phyloP scores from a whole-genome alignment of 2,888 invertebrate genomes.

The Axea sp. region DNA sequence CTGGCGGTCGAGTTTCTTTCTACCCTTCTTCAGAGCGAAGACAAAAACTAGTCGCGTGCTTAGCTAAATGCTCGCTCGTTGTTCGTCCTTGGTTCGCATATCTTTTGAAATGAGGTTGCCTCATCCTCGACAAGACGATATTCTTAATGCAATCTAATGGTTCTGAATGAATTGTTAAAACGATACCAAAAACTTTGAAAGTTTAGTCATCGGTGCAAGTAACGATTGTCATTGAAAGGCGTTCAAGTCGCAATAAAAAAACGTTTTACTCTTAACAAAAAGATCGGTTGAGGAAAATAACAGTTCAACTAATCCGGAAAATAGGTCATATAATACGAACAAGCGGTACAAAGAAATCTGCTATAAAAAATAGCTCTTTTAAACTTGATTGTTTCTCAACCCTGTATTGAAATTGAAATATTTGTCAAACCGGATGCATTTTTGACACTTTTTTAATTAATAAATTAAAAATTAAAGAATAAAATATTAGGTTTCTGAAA shows the following conservation, averaged over 20 bases:
- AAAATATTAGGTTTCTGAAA: too few relatives aligned
- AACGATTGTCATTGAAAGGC: neutral
- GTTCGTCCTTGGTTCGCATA: conserved; percentile 67
- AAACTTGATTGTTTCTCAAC: too few relatives aligned
- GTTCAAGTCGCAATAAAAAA: neutral
- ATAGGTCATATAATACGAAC: conserved; percentile 1
- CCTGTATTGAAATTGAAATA: neutral
- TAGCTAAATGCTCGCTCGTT: conserved; percentile 73
- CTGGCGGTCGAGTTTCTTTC: conserved; percentile 67
- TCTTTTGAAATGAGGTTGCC: conserved; percentile 51
- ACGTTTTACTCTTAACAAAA: conserved; percentile 4
- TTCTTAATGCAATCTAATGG: conserved; percentile 17
- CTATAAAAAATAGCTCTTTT: too few relatives aligned
- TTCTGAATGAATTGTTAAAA: conserved; percentile 10
- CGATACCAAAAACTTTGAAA: too few relatives aligned
- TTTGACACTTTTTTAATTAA: too few relatives aligned
- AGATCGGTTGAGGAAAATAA: neutral
- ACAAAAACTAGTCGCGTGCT: conserved; percentile 77
- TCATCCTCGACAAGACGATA: conserved; percentile 5
- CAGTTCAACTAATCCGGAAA: neutral
- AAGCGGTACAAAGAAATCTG: neutral
- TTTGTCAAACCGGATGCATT: conserved; percentile 1
- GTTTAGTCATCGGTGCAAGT: neutral
- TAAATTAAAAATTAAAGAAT: too few relatives aligned
- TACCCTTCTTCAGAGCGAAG: conserved; percentile 63